These are phyloP conservation scores for Manis pentadactyla DNA, from an alignment of 2,797 vertebrate species.

Conservation along the genomic window DNA sequence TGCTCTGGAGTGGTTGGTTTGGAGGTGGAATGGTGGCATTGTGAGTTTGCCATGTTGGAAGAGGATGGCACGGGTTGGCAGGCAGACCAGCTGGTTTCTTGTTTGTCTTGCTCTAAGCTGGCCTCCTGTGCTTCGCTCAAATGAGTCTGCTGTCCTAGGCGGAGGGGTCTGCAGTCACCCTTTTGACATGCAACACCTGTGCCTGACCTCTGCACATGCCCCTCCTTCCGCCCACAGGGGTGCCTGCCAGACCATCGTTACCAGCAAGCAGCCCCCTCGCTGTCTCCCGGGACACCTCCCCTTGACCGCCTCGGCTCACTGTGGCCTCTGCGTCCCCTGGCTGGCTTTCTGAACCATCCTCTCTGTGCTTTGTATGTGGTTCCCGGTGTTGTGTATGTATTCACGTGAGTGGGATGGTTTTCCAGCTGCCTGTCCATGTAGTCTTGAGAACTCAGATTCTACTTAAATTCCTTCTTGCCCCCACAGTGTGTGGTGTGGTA, in stretches of 20 bases:
- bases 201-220: accelerated
- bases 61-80: no score
- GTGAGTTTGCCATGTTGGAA: no score
- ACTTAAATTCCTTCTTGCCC: no score
- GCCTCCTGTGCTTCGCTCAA: neutral
- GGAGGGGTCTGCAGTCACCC: neutral
- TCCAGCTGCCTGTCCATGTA: no score
- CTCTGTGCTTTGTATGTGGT: no score
- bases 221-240: neutral
- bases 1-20: neutral
- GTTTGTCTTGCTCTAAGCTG: neutral
- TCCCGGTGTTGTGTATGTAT: no score
- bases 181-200: neutral
- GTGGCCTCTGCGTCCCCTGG: neutral
- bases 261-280: neutral
- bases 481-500: no score
- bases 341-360: no score
- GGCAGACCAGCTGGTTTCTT: neutral
- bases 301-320: neutral
- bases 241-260: no score
- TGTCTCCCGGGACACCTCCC: neutral
- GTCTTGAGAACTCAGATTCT: no score
- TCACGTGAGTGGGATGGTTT: no score
- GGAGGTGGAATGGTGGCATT: no score
- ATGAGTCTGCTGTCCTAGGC: neutral